phyloP scores from a whole-genome alignment of 2,888 invertebrate species.

The Meganola albula region DNA sequence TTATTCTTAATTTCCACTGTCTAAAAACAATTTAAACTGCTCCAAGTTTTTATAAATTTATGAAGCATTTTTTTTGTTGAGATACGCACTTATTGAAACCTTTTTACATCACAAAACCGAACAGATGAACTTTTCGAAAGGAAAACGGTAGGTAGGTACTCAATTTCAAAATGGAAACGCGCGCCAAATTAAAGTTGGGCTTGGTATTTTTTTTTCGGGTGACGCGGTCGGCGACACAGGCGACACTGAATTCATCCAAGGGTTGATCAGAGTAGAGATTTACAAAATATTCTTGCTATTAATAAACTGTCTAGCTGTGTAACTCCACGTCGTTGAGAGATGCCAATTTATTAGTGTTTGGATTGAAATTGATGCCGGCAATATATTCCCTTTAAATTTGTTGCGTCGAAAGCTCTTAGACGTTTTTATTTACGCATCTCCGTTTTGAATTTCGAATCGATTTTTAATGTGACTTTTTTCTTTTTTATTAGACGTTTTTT shows the following conservation, averaged over 20 bases:
- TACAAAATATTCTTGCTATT: slow-evolving; percentile 70
- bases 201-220: slow-evolving; percentile 55
- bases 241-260: slow-evolving; percentile 63
- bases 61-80: too few relatives aligned
- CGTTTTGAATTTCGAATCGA: slow-evolving; percentile 52
- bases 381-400: slow-evolving; percentile 73
- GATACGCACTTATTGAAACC: too few relatives aligned
- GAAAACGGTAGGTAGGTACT: too few relatives aligned
- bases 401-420: slow-evolving; percentile 63
- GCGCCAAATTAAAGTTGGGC: slow-evolving; percentile 33
- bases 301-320: slow-evolving; percentile 67
- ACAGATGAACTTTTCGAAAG: background rate
- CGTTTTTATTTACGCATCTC: slow-evolving; percentile 56
- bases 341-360: slow-evolving; percentile 76
- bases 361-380: slow-evolving; percentile 73
- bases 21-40: background rate
- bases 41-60: background rate
- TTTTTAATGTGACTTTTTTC: slow-evolving; percentile 30
- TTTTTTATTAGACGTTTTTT: slow-evolving; percentile 15
- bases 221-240: slow-evolving; percentile 53
- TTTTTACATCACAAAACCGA: background rate
- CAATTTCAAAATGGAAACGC: slow-evolving; percentile 17
- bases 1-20: background rate
- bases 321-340: slow-evolving; percentile 58
- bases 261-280: slow-evolving; percentile 61